Base-by-base conservation (phyloP, 2,113 vertebrate genomes). In the Podocnemis expansa region DNA sequence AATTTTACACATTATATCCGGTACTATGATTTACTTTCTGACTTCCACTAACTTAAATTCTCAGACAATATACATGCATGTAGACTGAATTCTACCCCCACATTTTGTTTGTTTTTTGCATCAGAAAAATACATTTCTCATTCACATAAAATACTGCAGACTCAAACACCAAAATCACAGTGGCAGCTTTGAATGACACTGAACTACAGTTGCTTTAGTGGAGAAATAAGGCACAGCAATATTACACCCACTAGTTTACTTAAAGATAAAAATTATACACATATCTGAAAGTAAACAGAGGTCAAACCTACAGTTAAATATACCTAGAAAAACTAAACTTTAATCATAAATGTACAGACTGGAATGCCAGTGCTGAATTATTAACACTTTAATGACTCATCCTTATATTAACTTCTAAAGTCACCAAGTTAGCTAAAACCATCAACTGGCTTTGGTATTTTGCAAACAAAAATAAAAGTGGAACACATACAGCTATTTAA, bases 361-460 rank as follows among this genome's bases (percentile, higher is more conserved):
- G 51, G 13, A 83, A 85, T 63, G 85, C 47, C 51, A 89, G 21
- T 41, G 84, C 41, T 75, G 67, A 78, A 91, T 96, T 94, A 87
- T 70, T 94, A 43, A 95, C 67, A 76, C 58, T 60, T 17, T 60
- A 60, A 60, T n/a, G 34, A 67, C 60, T n/a, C 55, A 92, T 63
- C 85, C 95, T 31, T n/a, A 80, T 3, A 2, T 80, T 88, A 81
- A 93, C 92, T 31, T 58, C 82, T 45, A 85, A 49, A 89, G 88
- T 91, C 92, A 84, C 73, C 84, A 95, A 92, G 80, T 94, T 93
- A 89, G 60, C 63, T 91, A 94, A 85, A 87, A 96, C 31, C 41
- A 63, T 58, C 49, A 89, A 94, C 73, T 45, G 52, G 12, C 82
- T 14, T 73, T 80, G 92, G 70, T 95, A 93, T 95, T 97, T 91